phyloP scores from a whole-genome alignment of 2,888 invertebrate species.

The Synergus laeviventris region DNA sequence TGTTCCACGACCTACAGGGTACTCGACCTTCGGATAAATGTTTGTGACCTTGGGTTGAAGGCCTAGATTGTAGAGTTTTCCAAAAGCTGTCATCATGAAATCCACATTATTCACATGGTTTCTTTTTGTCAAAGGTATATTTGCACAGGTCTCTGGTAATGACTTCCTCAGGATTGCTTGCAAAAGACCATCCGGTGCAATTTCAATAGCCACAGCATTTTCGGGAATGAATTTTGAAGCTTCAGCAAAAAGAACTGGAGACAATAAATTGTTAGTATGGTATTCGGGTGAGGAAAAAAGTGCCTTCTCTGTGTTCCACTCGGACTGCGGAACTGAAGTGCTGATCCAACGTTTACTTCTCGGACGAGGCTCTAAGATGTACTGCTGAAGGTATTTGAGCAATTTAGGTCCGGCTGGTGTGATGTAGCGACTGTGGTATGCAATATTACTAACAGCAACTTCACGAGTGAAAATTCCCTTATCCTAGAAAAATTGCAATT shows the following conservation, averaged over 20 bases:
- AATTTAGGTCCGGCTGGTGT: conserved; percentile 84
- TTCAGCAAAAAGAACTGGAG: conserved; percentile 86
- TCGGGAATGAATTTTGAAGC: conserved; percentile 86
- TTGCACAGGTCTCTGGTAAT: conserved; percentile 82
- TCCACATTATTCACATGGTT: conserved; percentile 68
- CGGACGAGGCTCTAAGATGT: conserved; percentile 81
- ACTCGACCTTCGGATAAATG: conserved; percentile 77
- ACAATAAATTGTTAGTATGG: conserved; percentile 89
- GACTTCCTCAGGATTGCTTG: conserved; percentile 91
- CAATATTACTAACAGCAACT: conserved; percentile 91
- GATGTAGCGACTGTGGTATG: conserved; percentile 93
- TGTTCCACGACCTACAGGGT: conserved; percentile 79
- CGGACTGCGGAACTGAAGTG: conserved; percentile 84
- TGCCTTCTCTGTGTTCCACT: conserved; percentile 80
- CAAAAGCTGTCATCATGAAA: conserved; percentile 75
- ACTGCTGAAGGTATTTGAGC: conserved; percentile 80
- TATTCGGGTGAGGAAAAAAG: conserved; percentile 87
- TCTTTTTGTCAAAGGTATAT: conserved; percentile 86
- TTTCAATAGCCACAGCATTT: conserved; percentile 90
- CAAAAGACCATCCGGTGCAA: conserved; percentile 92
- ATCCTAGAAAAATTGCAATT: conserved; percentile 79
- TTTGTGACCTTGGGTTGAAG: conserved; percentile 77
- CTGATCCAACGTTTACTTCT: conserved; percentile 90
- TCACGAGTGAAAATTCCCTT: conserved; percentile 88
- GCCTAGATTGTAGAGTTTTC: conserved; percentile 78